Conservation (phyloP, 2,888 invertebrate species). For the Sylvicola fuscatus region DNA sequence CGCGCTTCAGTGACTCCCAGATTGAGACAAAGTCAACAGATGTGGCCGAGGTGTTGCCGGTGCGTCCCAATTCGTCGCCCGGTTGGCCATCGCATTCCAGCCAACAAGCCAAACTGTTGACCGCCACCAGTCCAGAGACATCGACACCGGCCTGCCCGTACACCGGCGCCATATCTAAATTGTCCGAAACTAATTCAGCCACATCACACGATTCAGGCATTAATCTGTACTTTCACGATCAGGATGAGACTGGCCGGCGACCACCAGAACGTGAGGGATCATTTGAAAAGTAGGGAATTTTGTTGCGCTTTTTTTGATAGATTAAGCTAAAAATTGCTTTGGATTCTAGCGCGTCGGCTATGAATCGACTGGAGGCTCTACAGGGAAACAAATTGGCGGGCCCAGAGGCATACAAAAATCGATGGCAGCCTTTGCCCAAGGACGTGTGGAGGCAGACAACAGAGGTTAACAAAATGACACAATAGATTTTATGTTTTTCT, state of each 20-base stretch:
- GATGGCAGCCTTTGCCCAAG: slow-evolving; percentile 61
- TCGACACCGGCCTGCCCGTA: slow-evolving; percentile 9
- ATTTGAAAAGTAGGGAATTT: slow-evolving; percentile 5
- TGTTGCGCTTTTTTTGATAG: too few species aligned
- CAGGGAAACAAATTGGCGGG: too few species aligned
- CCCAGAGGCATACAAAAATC: background rate
- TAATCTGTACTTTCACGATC: slow-evolving; percentile 49
- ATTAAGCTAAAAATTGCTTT: too few species aligned
- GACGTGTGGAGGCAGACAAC: slow-evolving; percentile 62
- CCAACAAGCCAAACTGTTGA: background rate
- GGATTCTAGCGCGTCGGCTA: too few species aligned
- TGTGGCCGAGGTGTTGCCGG: slow-evolving; percentile 5
- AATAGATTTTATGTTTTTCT: too few species aligned
- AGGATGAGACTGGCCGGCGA: too few species aligned
- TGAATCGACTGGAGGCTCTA: too few species aligned
- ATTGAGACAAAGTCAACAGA: slow-evolving; percentile 2
- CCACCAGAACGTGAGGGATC: slow-evolving; percentile 11
- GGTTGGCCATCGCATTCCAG: slow-evolving; percentile 4
- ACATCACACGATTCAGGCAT: slow-evolving; percentile 60
- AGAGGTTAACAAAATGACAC: slow-evolving; percentile 31
- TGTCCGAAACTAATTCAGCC: slow-evolving; percentile 27
- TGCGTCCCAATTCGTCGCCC: slow-evolving; percentile 8
- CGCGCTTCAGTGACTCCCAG: slow-evolving; percentile 7
- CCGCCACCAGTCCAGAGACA: slow-evolving; percentile 9
- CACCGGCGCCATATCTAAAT: slow-evolving; percentile 12